Percentiles rank a stretch among this genome's conserved stretches.
Conservation (phyloP, 2,797 vertebrate genomes). For the Buphagus erythrorhynchus region DNA sequence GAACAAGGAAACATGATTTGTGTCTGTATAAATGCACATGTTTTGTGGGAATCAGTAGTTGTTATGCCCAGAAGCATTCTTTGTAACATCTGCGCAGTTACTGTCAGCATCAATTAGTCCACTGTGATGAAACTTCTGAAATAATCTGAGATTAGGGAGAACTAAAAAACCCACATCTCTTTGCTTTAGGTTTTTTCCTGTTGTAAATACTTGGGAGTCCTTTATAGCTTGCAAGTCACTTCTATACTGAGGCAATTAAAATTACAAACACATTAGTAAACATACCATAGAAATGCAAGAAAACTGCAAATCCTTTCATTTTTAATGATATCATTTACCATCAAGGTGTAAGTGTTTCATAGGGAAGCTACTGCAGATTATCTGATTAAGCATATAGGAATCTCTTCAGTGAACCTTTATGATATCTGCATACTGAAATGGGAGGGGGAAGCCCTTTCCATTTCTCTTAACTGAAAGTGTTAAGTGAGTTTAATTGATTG, state of each 20-base stretch:
- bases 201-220: neutral
- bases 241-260: neutral
- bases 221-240: neutral
- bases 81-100: neutral
- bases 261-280: neutral
- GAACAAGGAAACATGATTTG: conserved; percentile 6
- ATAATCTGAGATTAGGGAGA: neutral
- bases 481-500: neutral
- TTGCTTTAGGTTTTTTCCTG: neutral
- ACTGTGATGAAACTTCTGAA: neutral
- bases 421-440: neutral
- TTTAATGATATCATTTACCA: neutral
- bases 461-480: neutral
- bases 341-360: neutral
- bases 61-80: neutral
- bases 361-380: neutral
- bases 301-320: neutral
- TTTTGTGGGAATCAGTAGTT: neutral
- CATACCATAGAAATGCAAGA: neutral
- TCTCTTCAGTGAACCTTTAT: neutral
- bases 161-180: neutral
- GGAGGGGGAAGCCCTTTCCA: neutral
- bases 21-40: neutral
- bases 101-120: neutral
- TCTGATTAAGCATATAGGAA: neutral